Evolutionary conservation across 2,888 invertebrate genomes (phyloP).

Genomic region (Anoplius nigerrimus): DNA sequence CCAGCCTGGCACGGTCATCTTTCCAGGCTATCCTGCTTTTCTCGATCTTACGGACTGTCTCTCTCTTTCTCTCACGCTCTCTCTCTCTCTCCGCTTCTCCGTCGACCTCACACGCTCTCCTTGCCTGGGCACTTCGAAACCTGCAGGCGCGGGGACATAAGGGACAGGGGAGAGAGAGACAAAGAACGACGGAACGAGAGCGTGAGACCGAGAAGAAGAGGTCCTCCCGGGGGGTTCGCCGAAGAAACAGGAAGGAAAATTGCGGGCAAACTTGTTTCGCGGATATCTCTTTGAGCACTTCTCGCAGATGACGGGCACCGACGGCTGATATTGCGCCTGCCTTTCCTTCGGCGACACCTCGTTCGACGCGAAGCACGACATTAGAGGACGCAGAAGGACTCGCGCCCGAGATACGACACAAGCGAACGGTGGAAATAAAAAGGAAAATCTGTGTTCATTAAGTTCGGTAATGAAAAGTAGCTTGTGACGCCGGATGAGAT

Average conservation of each 20-base stretch:
- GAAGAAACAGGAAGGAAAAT: conserved; percentile 62
- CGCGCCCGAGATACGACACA: conserved; percentile 3
- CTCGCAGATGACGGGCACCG: conserved; percentile 66
- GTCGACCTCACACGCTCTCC: not conserved
- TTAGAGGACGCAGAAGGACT: conserved; percentile 21
- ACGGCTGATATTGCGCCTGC: conserved; percentile 62
- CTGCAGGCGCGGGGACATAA: not conserved
- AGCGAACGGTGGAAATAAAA: not conserved
- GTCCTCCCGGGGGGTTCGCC: conserved; percentile 38
- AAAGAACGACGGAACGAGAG: not conserved
- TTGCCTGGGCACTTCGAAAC: not conserved
- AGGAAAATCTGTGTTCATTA: conserved; percentile 33
- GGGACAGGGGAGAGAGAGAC: conserved; percentile 1
- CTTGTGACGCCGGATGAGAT: no score
- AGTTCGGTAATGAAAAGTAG: not conserved
- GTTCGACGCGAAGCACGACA: conserved; percentile 27
- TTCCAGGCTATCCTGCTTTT: conserved; percentile 45
- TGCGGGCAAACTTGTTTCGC: conserved; percentile 69
- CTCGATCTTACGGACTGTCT: conserved; percentile 32
- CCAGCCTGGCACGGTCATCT: conserved; percentile 66
- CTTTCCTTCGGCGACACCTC: conserved; percentile 41
- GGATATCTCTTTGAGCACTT: conserved; percentile 71
- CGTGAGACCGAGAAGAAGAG: conserved; percentile 23
- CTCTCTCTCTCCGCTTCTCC: conserved; percentile 29
- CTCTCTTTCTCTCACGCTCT: conserved; percentile 33